phyloP scores from a whole-genome alignment of 2,113 vertebrate species.

The Macquaria australasica region DNA sequence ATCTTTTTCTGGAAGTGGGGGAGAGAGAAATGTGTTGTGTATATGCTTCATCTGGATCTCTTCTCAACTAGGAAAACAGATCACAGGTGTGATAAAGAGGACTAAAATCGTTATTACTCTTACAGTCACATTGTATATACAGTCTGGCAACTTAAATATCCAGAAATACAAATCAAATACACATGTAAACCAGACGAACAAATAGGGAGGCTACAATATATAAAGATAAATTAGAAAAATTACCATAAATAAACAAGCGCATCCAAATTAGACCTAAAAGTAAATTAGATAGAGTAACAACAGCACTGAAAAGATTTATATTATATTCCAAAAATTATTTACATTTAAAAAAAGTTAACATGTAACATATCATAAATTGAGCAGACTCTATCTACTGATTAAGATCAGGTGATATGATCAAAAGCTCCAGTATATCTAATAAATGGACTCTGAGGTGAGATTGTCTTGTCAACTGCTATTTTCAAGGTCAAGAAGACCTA shows the following conservation, averaged over 20 bases:
- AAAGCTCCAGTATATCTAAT: slow-evolving; percentile 2
- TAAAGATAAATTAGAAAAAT: neutral
- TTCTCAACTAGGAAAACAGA: neutral
- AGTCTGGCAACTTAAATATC: too few species aligned
- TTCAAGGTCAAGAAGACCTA: slow-evolving; percentile 16
- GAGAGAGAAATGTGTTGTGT: too few species aligned
- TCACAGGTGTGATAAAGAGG: too few species aligned
- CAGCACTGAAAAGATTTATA: neutral
- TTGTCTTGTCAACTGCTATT: neutral
- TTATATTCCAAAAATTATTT: neutral
- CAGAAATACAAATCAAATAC: neutral
- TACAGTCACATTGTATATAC: neutral
- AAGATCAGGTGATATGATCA: too few species aligned
- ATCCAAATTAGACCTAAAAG: too few species aligned
- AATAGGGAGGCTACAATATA: neutral
- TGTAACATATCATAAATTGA: neutral
- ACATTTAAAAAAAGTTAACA: neutral
- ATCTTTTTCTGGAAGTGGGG: too few species aligned
- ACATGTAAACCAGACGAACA: neutral
- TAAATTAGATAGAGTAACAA: too few species aligned
- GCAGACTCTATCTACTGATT: neutral
- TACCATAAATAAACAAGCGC: neutral
- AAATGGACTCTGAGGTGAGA: neutral
- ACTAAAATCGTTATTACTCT: too few species aligned
- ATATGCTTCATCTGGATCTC: neutral